Evolutionary conservation across 2,797 vertebrate species (phyloP).

Genomic region (Bradypus variegatus): DNA sequence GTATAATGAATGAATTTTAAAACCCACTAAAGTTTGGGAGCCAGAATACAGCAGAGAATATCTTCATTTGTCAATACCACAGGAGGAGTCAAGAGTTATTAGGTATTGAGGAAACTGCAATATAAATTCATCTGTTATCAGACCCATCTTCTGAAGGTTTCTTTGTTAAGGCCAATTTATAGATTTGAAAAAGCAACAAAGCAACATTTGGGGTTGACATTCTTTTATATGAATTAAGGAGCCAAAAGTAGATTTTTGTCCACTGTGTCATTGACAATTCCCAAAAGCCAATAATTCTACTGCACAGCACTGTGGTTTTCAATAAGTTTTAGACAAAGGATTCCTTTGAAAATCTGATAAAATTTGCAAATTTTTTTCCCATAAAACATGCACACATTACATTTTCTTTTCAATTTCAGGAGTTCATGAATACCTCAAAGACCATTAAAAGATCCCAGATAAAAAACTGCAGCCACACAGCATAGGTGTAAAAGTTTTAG

Average conservation of each 20-base stretch:
- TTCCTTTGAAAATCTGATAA: background rate
- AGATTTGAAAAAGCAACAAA: background rate
- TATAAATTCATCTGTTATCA: background rate
- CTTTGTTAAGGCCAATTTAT: background rate
- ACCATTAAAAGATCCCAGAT: background rate
- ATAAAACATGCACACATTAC: background rate
- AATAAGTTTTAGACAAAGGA: background rate
- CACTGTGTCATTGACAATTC: background rate
- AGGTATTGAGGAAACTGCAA: background rate
- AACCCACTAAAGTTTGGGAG: background rate
- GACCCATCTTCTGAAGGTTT: background rate
- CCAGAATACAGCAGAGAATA: background rate
- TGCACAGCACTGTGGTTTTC: background rate
- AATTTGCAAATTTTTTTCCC: background rate
- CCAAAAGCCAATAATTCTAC: background rate
- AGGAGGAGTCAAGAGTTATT: background rate
- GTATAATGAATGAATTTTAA: background rate
- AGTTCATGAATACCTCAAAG: background rate
- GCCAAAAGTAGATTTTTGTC: background rate
- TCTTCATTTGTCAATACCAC: background rate
- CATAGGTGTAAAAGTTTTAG: background rate
- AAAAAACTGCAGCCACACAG: background rate
- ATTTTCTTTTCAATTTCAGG: background rate
- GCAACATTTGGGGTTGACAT: background rate
- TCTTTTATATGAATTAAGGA: background rate